A percentile compares a stretch with the other conserved stretches of the same genome.
Evolutionary conservation across 2,113 vertebrate genomes (phyloP).

Genomic region (Catagonus wagneri): DNA sequence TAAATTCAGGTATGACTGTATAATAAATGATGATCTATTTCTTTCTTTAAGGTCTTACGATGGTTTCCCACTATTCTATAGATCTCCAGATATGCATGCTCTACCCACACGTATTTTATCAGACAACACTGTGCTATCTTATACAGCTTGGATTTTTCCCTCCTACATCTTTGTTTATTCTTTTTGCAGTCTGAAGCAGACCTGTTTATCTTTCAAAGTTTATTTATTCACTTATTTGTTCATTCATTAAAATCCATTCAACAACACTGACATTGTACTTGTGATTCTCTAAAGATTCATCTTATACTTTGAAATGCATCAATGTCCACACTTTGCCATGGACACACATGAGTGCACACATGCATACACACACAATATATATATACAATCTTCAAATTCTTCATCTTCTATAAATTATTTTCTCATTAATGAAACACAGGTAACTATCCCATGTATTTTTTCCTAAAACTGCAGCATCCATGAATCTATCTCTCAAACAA

Average conservation of each 20-base stretch:
- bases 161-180: slow-evolving; percentile 3
- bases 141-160: background rate
- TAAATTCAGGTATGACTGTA: background rate
- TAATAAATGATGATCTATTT: background rate
- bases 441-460: background rate
- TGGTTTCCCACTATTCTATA: background rate
- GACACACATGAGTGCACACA: background rate
- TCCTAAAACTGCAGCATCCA: background rate
- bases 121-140: background rate
- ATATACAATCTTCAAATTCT: background rate
- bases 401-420: background rate
- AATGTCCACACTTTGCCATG: background rate
- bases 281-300: background rate
- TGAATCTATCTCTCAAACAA: slow-evolving; percentile 19
- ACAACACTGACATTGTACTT: background rate
- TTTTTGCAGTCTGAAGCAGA: background rate
- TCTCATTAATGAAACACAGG: background rate
- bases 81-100: background rate
- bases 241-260: slow-evolving; percentile 14
- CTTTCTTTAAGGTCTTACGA: background rate
- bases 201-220: background rate
- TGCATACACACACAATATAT: background rate
- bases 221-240: slow-evolving; percentile 2
- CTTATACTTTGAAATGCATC: background rate
- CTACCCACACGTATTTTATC: background rate